These are phyloP conservation scores for Ligdia adustata DNA, from an alignment of 2,888 invertebrate genomes.

Conservation along the genomic window DNA sequence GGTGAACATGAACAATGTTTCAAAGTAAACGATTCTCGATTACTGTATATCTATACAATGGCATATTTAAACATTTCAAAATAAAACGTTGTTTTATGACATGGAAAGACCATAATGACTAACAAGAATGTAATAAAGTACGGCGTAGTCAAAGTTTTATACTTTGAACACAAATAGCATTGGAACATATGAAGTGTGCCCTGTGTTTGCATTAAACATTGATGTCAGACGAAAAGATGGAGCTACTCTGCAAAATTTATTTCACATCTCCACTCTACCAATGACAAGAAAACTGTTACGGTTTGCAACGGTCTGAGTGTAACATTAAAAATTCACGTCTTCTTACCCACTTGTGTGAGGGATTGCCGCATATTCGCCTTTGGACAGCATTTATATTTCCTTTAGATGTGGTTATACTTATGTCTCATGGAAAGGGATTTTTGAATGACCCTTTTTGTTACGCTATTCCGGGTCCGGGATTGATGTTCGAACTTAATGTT, in stretches of 20 bases:
- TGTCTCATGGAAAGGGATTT: conserved; percentile 60
- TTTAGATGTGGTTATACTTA: conserved; percentile 69
- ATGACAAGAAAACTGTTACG: conserved; percentile 85
- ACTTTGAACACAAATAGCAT: conserved; percentile 70
- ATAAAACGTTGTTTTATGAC: conserved; percentile 14
- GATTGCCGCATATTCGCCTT: conserved; percentile 81
- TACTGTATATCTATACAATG: conserved; percentile 30
- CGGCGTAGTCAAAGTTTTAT: conserved; percentile 60
- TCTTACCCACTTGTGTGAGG: conserved; percentile 84
- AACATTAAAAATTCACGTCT: conserved; percentile 82
- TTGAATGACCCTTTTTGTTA: conserved; percentile 42
- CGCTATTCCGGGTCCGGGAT: conserved; percentile 33
- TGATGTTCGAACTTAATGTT: conserved; percentile 14
- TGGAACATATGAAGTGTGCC: conserved; percentile 79
- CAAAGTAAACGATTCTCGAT: conserved; percentile 39
- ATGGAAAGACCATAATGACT: conserved; percentile 6
- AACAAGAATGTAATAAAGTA: not conserved
- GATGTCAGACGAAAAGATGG: conserved; percentile 83
- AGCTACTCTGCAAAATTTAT: conserved; percentile 85
- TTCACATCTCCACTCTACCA: conserved; percentile 81
- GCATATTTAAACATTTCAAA: conserved; percentile 13
- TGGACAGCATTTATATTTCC: conserved; percentile 83
- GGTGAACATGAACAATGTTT: conserved; percentile 66
- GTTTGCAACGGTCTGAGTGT: conserved; percentile 84
- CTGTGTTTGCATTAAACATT: conserved; percentile 79